phyloP scores from a whole-genome alignment of 2,797 vertebrate species.

The Channallabes apus region DNA sequence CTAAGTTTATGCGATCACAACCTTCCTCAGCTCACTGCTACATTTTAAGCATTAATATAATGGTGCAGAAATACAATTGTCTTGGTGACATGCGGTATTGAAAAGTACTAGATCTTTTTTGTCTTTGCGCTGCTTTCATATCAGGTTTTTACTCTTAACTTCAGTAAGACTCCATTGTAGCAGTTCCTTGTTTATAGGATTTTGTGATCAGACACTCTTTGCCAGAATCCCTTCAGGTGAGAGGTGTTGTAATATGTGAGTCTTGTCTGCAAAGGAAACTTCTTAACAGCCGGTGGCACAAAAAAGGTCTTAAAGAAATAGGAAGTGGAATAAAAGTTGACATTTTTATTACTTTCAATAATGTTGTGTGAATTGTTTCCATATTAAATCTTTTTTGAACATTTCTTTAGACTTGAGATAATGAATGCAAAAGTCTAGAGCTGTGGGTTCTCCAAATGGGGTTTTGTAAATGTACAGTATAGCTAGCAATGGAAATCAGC shows the following conservation, averaged over 20 bases:
- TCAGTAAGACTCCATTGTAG: neutral
- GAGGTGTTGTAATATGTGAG: neutral
- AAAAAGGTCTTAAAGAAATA: neutral
- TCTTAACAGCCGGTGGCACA: too few relatives aligned
- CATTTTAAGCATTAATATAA: neutral
- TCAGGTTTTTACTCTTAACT: neutral
- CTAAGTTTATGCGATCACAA: neutral
- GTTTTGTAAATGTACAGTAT: neutral
- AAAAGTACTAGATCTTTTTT: neutral
- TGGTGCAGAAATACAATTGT: neutral
- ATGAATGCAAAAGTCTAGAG: neutral
- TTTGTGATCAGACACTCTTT: conserved; percentile 6
- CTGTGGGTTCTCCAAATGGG: neutral
- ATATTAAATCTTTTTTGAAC: neutral
- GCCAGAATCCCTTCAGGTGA: conserved; percentile 3
- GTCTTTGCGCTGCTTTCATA: neutral
- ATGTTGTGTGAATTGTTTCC: neutral
- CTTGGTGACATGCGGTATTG: neutral
- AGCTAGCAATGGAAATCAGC: neutral
- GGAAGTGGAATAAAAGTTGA: conserved; percentile 5
- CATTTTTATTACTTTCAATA: conserved; percentile 5
- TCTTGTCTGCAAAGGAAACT: neutral
- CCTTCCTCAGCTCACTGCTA: neutral
- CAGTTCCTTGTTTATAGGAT: neutral
- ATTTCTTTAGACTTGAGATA: neutral